Evolutionary conservation across 2,888 invertebrate species (phyloP).

Genomic region (Julus scanicus): DNA sequence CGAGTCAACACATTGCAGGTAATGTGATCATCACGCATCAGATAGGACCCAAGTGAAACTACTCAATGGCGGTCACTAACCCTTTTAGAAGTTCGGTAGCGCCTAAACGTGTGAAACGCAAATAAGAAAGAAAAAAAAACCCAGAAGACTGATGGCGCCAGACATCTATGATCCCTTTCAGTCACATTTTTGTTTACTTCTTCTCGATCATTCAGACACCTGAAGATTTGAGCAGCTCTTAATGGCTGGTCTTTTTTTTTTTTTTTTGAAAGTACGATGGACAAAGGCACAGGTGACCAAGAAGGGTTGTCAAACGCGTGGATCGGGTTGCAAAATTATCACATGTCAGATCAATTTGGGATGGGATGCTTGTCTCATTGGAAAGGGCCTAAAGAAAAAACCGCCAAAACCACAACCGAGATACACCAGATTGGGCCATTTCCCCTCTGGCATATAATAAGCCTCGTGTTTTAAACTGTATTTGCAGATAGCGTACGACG

Average conservation of each 20-base stretch:
- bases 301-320: background rate
- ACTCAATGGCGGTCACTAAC: constrained; percentile 11
- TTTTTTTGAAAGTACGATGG: background rate
- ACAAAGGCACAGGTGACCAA: constrained; percentile 6
- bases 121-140: background rate
- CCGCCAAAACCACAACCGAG: background rate
- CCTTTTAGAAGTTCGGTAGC: constrained; percentile 33
- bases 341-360: constrained; percentile 36
- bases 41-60: constrained; percentile 3
- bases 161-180: constrained; percentile 40
- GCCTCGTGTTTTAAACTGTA: background rate
- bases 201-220: background rate
- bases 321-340: constrained; percentile 18
- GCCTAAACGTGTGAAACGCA: constrained; percentile 5
- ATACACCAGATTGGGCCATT: background rate
- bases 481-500: too few species aligned
- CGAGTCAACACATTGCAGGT: constrained; percentile 6
- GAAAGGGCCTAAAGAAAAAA: background rate
- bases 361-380: constrained; percentile 17
- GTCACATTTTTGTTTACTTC: background rate
- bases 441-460: background rate
- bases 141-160: background rate
- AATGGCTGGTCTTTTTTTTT: background rate
- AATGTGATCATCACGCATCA: background rate
- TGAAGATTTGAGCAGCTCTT: constrained; percentile 21